A percentile compares a stretch with the other conserved stretches of the same genome.
Conservation (phyloP, 2,888 invertebrate species). For the Pedicia rivosa region DNA sequence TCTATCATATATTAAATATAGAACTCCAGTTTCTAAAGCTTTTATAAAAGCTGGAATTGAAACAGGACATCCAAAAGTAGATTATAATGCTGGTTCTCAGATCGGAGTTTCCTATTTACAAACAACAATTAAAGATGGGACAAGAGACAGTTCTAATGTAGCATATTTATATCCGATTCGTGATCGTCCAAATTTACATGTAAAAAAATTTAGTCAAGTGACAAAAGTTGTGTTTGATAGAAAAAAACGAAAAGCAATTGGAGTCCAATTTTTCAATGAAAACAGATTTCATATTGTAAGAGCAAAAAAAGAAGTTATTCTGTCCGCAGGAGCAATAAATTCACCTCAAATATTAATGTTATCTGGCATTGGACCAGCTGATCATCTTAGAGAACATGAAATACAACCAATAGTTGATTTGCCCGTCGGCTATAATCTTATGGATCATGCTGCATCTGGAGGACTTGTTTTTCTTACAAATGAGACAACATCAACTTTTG, state of each 20-base stretch:
- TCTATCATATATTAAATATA: conserved; percentile 38
- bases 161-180: conserved; percentile 39
- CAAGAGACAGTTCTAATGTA: conserved; percentile 39
- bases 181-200: conserved; percentile 37
- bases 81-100: conserved; percentile 47
- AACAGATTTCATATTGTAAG: conserved; percentile 28
- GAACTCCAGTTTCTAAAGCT: conserved; percentile 40
- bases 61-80: conserved; percentile 43
- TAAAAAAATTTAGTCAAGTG: conserved; percentile 36
- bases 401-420: conserved; percentile 40
- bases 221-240: conserved; percentile 38
- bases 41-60: conserved; percentile 46
- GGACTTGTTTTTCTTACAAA: too few species aligned
- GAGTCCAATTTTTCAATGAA: conserved; percentile 33
- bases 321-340: conserved; percentile 63
- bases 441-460: conserved; percentile 45
- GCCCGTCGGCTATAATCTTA: conserved; percentile 45
- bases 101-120: conserved; percentile 46
- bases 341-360: conserved; percentile 70
- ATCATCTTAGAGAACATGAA: conserved; percentile 35
- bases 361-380: conserved; percentile 50
- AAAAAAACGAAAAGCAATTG: conserved; percentile 33
- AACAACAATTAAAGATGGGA: conserved; percentile 41
- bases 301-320: conserved; percentile 50
- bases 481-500: too few species aligned